phyloP scores from a whole-genome alignment of 2,888 invertebrate species.

The Cecidostiba fungosa region DNA sequence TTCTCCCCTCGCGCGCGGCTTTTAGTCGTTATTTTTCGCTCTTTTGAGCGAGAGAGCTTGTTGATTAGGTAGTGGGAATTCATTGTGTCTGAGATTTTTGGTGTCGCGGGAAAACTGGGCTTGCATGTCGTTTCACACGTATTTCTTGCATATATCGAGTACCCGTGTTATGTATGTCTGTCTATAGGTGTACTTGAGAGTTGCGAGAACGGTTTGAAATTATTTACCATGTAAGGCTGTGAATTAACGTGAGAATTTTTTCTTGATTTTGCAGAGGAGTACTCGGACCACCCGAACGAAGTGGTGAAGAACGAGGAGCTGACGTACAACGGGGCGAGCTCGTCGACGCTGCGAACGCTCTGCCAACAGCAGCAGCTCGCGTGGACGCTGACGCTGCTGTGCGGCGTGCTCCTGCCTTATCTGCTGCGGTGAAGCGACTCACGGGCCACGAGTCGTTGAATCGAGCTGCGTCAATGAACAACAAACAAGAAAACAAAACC shows the following conservation, averaged over 20 bases:
- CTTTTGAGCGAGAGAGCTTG: background rate
- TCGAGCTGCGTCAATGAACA: constrained; percentile 60
- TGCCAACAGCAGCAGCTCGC: constrained; percentile 60
- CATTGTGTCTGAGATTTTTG: constrained; percentile 38
- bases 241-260: constrained; percentile 54
- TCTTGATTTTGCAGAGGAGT: constrained; percentile 85
- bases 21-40: background rate
- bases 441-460: constrained; percentile 64
- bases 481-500: constrained; percentile 60
- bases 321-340: constrained; percentile 84
- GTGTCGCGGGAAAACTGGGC: background rate
- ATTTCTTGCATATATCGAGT: background rate
- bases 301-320: constrained; percentile 96
- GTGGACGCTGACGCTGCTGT: constrained; percentile 71
- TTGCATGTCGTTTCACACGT: constrained; percentile 9
- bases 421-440: constrained; percentile 78
- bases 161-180: background rate
- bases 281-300: constrained; percentile 94
- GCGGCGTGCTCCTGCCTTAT: constrained; percentile 72
- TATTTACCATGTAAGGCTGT: background rate
- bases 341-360: constrained; percentile 40
- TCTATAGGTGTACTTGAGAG: too few relatives aligned
- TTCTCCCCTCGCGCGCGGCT: background rate
- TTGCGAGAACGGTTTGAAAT: too few relatives aligned
- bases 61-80: constrained; percentile 39